Percentiles rank a stretch among this genome's conserved stretches.
Conservation (phyloP, 2,113 vertebrate genomes). For the Dendrocopos noguchii region DNA sequence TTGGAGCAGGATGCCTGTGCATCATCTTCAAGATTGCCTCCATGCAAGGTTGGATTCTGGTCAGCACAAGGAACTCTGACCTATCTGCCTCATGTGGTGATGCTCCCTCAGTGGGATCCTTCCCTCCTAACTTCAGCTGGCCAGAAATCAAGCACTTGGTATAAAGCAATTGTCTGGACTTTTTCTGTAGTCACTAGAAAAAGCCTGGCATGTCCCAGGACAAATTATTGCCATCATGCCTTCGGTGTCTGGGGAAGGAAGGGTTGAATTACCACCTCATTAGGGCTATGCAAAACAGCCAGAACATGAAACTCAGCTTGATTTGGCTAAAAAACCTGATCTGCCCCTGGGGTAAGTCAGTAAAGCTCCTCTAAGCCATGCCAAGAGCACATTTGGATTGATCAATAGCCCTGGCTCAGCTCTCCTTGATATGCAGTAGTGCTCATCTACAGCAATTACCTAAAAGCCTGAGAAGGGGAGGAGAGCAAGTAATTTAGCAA, state of each 20-base stretch:
- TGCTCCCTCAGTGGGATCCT: not conserved
- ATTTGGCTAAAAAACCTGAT: not conserved
- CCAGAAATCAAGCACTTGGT: not conserved
- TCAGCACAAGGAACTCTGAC: accelerated
- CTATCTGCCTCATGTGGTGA: not conserved
- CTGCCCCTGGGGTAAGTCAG: constrained; percentile 23
- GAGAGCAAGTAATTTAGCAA: constrained; percentile 46
- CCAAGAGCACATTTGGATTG: constrained; percentile 43
- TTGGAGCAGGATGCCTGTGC: not conserved
- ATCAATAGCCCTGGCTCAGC: constrained; percentile 62
- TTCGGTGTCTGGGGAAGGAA: not conserved
- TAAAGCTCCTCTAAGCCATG: constrained; percentile 43
- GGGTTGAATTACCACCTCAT: not conserved
- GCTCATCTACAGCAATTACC: constrained; percentile 51
- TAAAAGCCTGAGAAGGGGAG: constrained; percentile 60
- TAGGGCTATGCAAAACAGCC: not conserved
- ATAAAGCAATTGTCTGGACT: not conserved
- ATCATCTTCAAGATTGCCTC: not conserved
- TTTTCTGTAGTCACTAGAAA: not conserved
- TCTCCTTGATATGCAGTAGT: not conserved
- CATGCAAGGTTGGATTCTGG: not conserved
- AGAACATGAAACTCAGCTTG: not conserved
- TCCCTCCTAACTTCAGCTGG: not conserved
- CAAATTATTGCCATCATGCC: not conserved
- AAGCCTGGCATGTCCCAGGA: not conserved